Evolutionary conservation across 2,888 invertebrate species (phyloP), one percentile per base, ranked within the genome.

Genomic region (Tetragonisca angustula): DNA sequence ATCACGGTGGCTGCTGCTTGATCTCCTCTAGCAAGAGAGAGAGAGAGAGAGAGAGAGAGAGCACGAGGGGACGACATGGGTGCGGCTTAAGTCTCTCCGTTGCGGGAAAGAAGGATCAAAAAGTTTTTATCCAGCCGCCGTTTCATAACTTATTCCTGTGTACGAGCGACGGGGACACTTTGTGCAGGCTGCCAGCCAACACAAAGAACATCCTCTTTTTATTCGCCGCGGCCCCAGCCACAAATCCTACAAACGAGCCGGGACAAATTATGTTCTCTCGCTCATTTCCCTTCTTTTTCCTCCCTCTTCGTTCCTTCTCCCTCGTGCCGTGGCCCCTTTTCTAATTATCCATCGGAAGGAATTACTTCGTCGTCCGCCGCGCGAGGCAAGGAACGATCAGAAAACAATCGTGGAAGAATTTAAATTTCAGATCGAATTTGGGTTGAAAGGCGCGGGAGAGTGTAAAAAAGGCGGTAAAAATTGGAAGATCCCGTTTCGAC

Each of bases 91-190:
- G 76, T 74, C 21, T 69, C 74, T 62, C 43, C 84, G 76, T 79
- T 64, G 79, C 79, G 74, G 83, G 79, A 73, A 75, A 76, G 84
- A 77, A 81, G 78, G 81, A 88, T 88, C 89, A 79, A 85, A 87
- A 82, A 81, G 79, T 87, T 84, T 87, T 89, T 80, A 81, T 78
- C 76, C 80, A 56, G 64, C 36, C 74, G 49, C 27, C 74, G 85
- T 87, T 87, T 86, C 89, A 82, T 88, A 85, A 88, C 89, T 88
- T 89, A 88, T 89, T 87, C 89, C 67, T 71, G 61, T 73, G 78
- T 75, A 69, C 81, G 67, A 76, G 71, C 62, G 85, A 80, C 75
- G 52, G 69, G 68, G 79, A 76, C 64, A 78, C 83, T 87, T 87
- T 79, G 88, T 52, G 84, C 54, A 49, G 84, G 32, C 62, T 86